Conservation (phyloP, 2,113 vertebrate genomes). For the Noturus placidus region DNA sequence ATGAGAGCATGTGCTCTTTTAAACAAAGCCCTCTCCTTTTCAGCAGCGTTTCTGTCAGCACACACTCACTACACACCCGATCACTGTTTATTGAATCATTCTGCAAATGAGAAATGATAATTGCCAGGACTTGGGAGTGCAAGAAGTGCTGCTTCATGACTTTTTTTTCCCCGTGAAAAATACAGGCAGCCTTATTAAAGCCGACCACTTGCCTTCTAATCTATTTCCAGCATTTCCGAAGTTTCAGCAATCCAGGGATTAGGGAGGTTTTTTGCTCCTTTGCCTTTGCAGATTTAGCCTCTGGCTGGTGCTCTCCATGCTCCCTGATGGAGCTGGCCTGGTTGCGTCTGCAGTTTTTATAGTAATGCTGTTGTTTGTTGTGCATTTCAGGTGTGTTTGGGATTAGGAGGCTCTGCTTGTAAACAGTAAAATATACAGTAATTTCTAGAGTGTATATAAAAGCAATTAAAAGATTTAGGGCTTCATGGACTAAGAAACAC, state of each 20-base stretch:
- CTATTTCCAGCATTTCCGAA: slow-evolving; percentile 79
- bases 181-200: slow-evolving; percentile 74
- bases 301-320: slow-evolving; percentile 36
- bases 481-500: slow-evolving; percentile 30
- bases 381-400: slow-evolving; percentile 37
- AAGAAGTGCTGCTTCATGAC: slow-evolving; percentile 80
- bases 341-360: slow-evolving; percentile 73
- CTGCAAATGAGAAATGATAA: slow-evolving; percentile 77
- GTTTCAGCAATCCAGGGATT: slow-evolving; percentile 81
- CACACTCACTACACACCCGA: slow-evolving; percentile 68
- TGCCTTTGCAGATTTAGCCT: slow-evolving; percentile 69
- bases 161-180: slow-evolving; percentile 64
- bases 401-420: slow-evolving; percentile 41
- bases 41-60: slow-evolving; percentile 63
- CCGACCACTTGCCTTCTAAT: slow-evolving; percentile 73
- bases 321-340: slow-evolving; percentile 49
- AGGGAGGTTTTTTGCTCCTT: slow-evolving; percentile 58
- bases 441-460: slow-evolving; percentile 28
- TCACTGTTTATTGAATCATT: slow-evolving; percentile 80
- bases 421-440: slow-evolving; percentile 45
- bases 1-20: slow-evolving; percentile 17
- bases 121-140: slow-evolving; percentile 73
- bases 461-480: slow-evolving; percentile 42
- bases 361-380: slow-evolving; percentile 59
- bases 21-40: slow-evolving; percentile 56